Evolutionary conservation across 2,113 vertebrate genomes (phyloP).

Genomic region (Emydura subglobosa): DNA sequence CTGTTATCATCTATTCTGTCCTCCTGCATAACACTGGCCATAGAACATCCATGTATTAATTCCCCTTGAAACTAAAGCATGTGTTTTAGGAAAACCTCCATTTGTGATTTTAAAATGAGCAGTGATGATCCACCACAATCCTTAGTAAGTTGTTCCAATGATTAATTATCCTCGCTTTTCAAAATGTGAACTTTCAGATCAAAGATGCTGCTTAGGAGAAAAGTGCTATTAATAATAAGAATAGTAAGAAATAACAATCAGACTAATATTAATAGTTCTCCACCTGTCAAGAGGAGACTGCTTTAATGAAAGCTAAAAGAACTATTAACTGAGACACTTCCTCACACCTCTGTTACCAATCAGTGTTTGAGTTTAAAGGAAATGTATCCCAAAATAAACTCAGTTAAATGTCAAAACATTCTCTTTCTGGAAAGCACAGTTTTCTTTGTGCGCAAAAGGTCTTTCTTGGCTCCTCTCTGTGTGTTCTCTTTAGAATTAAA

Average conservation of each 20-base stretch:
- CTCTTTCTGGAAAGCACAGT: slow-evolving; percentile 44
- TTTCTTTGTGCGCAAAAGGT: slow-evolving; percentile 59
- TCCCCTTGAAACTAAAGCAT: neutral
- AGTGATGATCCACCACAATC: neutral
- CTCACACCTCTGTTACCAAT: slow-evolving; percentile 5
- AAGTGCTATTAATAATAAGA: neutral
- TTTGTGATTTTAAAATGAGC: neutral
- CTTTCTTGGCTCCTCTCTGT: slow-evolving; percentile 20
- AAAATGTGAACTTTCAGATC: neutral
- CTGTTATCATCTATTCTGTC: neutral
- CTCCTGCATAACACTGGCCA: neutral
- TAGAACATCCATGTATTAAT: neutral
- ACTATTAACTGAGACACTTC: neutral
- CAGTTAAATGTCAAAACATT: slow-evolving; percentile 65
- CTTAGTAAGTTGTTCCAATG: neutral
- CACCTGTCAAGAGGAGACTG: neutral
- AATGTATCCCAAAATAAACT: slow-evolving; percentile 33
- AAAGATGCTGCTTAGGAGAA: neutral
- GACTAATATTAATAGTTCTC: neutral
- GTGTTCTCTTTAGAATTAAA: slow-evolving; percentile 59
- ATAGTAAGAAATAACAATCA: slow-evolving; percentile 2
- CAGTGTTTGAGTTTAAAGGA: slow-evolving; percentile 27
- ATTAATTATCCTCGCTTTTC: neutral
- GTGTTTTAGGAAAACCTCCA: neutral
- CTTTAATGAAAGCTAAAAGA: neutral